phyloP scores from a whole-genome alignment of 2,888 invertebrate species.

The Eulithis testata region DNA sequence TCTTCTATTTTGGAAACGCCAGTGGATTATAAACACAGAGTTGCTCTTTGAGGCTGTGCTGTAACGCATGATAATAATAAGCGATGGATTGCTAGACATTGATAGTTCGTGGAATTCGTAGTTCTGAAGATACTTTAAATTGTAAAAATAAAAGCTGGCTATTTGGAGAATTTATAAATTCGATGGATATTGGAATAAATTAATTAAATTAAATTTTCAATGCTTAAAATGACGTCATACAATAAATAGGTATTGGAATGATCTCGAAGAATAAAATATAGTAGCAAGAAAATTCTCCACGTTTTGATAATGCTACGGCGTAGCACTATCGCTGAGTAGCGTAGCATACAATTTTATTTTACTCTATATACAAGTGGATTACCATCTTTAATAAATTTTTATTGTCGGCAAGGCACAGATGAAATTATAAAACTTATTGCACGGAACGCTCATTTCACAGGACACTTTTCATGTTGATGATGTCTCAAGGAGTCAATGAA shows the following conservation, averaged over 20 bases:
- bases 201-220: not conserved
- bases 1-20: constrained; percentile 42
- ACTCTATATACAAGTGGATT: not conserved
- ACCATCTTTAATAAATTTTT: not conserved
- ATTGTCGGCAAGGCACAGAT: too few species aligned
- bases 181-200: not conserved
- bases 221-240: not conserved
- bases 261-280: not conserved
- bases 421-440: too few species aligned
- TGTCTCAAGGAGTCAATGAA: too few species aligned
- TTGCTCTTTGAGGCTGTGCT: constrained; percentile 6
- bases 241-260: not conserved
- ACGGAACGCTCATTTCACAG: too few species aligned
- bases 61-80: constrained; percentile 1
- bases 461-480: too few species aligned
- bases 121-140: not conserved
- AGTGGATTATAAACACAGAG: constrained; percentile 44
- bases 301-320: constrained; percentile 6
- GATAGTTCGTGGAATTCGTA: not conserved
- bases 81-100: too few species aligned
- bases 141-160: not conserved
- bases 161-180: not conserved
- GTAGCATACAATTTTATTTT: not conserved
- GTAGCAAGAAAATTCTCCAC: not conserved
- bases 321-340: not conserved